These are phyloP conservation scores for Drosophila paracracens DNA, from an alignment of 2,888 invertebrate genomes.

Conservation along the genomic window DNA sequence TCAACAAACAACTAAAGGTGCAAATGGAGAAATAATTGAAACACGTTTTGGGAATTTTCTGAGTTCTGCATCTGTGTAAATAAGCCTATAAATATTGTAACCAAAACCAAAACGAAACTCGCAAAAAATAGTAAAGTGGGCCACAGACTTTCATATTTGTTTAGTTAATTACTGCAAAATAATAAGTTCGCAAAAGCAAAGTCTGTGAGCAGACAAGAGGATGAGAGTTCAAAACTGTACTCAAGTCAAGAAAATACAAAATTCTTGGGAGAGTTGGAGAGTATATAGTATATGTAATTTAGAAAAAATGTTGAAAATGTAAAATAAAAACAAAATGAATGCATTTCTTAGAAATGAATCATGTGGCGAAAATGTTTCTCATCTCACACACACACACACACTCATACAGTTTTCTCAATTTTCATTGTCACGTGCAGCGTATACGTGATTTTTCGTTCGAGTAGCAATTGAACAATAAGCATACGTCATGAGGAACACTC, in stretches of 20 bases:
- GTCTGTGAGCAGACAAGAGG: neutral
- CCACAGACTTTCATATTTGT: neutral
- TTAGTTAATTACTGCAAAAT: neutral
- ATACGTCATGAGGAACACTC: constrained; percentile 68
- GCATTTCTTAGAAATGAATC: constrained; percentile 48
- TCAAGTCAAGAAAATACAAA: neutral
- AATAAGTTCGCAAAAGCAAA: neutral
- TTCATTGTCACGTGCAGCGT: constrained; percentile 69
- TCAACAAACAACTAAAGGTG: neutral
- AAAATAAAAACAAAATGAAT: constrained; percentile 22
- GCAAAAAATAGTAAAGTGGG: neutral
- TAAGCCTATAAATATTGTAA: neutral
- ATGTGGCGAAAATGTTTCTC: constrained; percentile 47
- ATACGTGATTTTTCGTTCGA: constrained; percentile 68
- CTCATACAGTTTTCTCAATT: constrained; percentile 17
- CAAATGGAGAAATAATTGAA: neutral
- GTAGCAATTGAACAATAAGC: constrained; percentile 49
- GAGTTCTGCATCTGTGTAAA: neutral
- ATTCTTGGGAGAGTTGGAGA: neutral
- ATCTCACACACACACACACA: constrained; percentile 8
- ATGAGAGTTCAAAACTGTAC: neutral
- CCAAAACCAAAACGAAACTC: neutral
- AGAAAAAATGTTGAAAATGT: neutral
- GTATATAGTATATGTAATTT: neutral
- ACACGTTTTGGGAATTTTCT: neutral